A percentile compares a stretch with the other conserved stretches of the same genome.
phyloP scores from a whole-genome alignment of 1,140 invertebrate species.

The Agrypnia vestita region DNA sequence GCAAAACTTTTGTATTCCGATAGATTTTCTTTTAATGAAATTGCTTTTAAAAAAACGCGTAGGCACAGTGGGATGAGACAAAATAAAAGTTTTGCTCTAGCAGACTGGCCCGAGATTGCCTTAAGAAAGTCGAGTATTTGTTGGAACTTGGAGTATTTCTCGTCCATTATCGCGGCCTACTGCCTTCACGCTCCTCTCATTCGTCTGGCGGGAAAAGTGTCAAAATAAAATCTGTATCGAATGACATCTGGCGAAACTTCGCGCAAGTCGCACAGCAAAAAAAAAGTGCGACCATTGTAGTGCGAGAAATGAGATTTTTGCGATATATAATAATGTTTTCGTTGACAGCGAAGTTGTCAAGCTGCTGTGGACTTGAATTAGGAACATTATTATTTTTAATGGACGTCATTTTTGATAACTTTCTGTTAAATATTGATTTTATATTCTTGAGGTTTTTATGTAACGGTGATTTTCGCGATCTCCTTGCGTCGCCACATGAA shows the following conservation, averaged over 20 bases:
- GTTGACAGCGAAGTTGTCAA: background rate
- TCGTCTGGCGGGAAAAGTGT: background rate
- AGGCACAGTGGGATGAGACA: background rate
- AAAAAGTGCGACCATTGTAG: background rate
- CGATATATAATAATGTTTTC: background rate
- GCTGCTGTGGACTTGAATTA: background rate
- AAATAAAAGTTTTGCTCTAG: background rate
- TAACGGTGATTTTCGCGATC: too few relatives aligned
- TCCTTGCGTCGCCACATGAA: too few relatives aligned
- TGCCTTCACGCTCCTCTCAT: background rate
- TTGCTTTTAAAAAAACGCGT: background rate
- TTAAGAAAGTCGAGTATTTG: background rate
- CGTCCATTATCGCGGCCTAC: background rate
- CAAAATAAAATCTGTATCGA: constrained; percentile 11
- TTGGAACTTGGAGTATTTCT: background rate
- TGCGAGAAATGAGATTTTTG: constrained; percentile 20
- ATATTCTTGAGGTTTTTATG: background rate
- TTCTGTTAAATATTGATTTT: background rate
- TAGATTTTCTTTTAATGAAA: background rate
- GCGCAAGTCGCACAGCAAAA: background rate
- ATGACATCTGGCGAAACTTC: constrained; percentile 26
- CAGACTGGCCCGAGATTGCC: constrained; percentile 2
- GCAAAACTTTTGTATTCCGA: background rate
- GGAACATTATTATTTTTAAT: background rate
- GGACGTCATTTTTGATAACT: background rate